Percentiles rank a stretch among this genome's conserved stretches.
Conservation (phyloP, 2,888 invertebrate species). For the Caenorhabditis macrosperma region DNA sequence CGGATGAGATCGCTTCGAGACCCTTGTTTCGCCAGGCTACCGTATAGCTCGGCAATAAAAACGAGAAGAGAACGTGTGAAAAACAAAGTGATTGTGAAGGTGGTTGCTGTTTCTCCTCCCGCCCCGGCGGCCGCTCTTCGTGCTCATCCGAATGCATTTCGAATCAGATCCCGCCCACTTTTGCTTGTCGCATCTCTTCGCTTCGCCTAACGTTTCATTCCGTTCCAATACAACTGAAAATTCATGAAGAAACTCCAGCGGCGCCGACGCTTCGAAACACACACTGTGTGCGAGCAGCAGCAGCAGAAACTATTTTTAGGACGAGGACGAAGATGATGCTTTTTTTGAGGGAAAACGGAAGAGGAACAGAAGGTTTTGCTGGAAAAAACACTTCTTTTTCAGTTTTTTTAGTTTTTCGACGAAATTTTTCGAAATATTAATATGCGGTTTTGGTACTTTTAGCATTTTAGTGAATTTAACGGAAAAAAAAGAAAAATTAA, state of each 20-base stretch:
- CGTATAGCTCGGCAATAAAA: neutral
- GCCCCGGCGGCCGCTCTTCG: neutral
- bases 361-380: too few relatives aligned
- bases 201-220: too few relatives aligned
- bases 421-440: too few relatives aligned
- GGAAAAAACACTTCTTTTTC: too few relatives aligned
- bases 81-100: slow-evolving; percentile 40
- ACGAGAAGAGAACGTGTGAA: neutral
- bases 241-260: slow-evolving; percentile 41
- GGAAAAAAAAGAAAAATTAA: too few relatives aligned
- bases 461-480: too few relatives aligned
- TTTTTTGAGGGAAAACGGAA: too few relatives aligned
- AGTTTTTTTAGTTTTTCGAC: too few relatives aligned
- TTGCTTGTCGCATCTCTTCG: too few relatives aligned
- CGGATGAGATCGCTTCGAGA: neutral
- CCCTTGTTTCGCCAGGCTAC: neutral
- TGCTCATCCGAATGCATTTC: slow-evolving; percentile 55
- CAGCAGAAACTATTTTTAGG: neutral
- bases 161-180: slow-evolving; percentile 42
- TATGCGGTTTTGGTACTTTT: too few relatives aligned
- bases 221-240: slow-evolving; percentile 43
- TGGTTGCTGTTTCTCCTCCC: neutral
- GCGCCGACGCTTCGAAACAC: slow-evolving; percentile 19
- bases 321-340: neutral
- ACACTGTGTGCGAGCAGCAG: neutral